Percentiles rank a stretch among this genome's conserved stretches.
phyloP scores from a whole-genome alignment of 2,797 vertebrate genomes.

The Gymnoscopelus microlampas region DNA sequence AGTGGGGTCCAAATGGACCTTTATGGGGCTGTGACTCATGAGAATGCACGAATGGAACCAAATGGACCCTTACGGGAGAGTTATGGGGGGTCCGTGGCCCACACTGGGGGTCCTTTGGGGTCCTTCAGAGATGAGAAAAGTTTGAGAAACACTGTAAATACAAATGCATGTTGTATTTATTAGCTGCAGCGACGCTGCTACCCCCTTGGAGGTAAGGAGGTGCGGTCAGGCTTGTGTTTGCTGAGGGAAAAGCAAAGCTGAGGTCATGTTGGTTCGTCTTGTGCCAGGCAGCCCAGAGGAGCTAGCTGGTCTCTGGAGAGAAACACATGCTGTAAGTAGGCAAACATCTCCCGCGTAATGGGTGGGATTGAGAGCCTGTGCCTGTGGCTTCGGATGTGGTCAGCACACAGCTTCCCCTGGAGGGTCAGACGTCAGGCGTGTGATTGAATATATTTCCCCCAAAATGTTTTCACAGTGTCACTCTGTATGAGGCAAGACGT shows the following conservation, averaged over 20 bases:
- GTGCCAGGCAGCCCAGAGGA: constrained; percentile 25
- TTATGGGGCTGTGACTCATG: no score
- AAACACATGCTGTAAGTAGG: constrained; percentile 63
- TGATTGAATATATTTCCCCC: constrained; percentile 1
- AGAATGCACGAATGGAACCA: no score
- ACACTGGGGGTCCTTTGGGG: no score
- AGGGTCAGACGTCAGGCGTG: constrained; percentile 50
- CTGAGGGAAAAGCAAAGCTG: constrained; percentile 22
- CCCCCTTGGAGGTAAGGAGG: constrained; percentile 43
- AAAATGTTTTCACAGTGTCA: constrained; percentile 13
- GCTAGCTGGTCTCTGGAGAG: constrained; percentile 58
- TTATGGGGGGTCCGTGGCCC: no score
- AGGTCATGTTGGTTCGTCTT: constrained; percentile 56
- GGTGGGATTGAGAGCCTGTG: constrained; percentile 63
- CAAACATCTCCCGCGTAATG: constrained; percentile 74
- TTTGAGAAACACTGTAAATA: no score
- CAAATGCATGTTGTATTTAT: no score
- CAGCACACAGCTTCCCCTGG: constrained; percentile 44
- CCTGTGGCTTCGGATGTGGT: constrained; percentile 73
- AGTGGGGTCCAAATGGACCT: no score
- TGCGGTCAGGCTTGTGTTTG: constrained; percentile 45
- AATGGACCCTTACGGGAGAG: no score
- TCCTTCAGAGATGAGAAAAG: no score
- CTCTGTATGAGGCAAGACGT: no score
- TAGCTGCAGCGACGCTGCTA: constrained; percentile 28